phyloP scores from a whole-genome alignment of 2,888 invertebrate genomes.

The Dusona sp. region DNA sequence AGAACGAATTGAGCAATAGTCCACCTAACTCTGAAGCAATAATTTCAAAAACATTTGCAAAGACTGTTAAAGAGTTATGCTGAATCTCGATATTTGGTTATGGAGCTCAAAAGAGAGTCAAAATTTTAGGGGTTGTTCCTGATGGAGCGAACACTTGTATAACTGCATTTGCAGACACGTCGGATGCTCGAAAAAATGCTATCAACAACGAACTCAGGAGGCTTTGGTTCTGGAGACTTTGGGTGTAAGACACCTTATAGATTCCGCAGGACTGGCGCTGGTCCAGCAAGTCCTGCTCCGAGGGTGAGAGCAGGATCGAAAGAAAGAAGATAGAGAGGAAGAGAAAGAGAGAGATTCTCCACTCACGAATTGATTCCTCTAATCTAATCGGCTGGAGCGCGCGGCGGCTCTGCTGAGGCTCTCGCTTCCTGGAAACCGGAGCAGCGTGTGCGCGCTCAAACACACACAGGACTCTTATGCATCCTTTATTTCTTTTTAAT shows the following conservation, averaged over 20 bases:
- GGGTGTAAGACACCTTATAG: conserved; percentile 21
- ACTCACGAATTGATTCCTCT: conserved; percentile 74
- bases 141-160: neutral
- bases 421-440: conserved; percentile 81
- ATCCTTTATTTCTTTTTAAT: conserved; percentile 44
- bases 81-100: neutral
- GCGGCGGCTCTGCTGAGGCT: conserved; percentile 68
- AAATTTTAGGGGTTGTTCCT: neutral
- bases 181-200: conserved; percentile 18
- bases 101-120: neutral
- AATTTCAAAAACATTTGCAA: neutral
- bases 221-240: neutral
- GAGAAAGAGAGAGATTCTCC: conserved; percentile 64
- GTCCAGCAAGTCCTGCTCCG: conserved; percentile 33
- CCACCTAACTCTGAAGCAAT: neutral
- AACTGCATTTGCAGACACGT: neutral
- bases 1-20: neutral
- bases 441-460: conserved; percentile 72
- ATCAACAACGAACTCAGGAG: conserved; percentile 13
- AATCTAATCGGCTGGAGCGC: conserved; percentile 77
- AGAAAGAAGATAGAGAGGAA: conserved; percentile 18
- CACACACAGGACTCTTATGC: conserved; percentile 45
- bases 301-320: conserved; percentile 34
- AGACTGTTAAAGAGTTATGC: neutral
- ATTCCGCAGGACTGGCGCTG: conserved; percentile 44